Conservation (phyloP, 2,113 vertebrate genomes). For the Terrapene triunguis region DNA sequence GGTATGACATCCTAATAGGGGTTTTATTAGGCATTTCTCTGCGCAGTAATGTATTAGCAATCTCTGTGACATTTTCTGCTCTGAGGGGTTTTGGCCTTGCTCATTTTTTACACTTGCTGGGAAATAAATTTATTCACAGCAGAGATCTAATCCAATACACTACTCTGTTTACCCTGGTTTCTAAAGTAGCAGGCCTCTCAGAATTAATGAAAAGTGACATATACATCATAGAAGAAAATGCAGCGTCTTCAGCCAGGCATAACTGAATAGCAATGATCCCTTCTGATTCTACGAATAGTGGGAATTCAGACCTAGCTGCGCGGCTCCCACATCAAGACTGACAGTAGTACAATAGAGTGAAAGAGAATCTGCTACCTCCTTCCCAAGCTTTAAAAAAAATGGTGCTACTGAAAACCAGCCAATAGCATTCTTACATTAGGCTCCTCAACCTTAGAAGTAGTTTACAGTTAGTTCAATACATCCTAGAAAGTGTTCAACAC, state of each 20-base stretch:
- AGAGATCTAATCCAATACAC: constrained; percentile 84
- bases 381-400: background rate
- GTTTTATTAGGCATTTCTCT: constrained; percentile 88
- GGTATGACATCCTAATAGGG: constrained; percentile 93
- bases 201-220: constrained; percentile 84
- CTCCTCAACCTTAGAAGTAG: background rate
- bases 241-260: constrained; percentile 74
- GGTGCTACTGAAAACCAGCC: background rate
- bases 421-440: background rate
- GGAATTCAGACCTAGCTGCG: constrained; percentile 5
- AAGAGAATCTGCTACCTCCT: background rate
- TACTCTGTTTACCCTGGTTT: constrained; percentile 80
- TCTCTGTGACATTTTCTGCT: constrained; percentile 90
- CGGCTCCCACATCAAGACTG: background rate
- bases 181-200: constrained; percentile 77
- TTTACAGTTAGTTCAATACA: background rate
- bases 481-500: fast-evolving
- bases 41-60: constrained; percentile 86
- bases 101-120: constrained; percentile 78
- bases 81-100: constrained; percentile 83
- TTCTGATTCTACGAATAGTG: constrained; percentile 37
- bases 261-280: constrained; percentile 63
- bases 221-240: constrained; percentile 79
- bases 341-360: background rate
- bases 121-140: constrained; percentile 85